Base-by-base conservation (phyloP, 2,888 invertebrate genomes). In the Tachystola acroxantha region DNA sequence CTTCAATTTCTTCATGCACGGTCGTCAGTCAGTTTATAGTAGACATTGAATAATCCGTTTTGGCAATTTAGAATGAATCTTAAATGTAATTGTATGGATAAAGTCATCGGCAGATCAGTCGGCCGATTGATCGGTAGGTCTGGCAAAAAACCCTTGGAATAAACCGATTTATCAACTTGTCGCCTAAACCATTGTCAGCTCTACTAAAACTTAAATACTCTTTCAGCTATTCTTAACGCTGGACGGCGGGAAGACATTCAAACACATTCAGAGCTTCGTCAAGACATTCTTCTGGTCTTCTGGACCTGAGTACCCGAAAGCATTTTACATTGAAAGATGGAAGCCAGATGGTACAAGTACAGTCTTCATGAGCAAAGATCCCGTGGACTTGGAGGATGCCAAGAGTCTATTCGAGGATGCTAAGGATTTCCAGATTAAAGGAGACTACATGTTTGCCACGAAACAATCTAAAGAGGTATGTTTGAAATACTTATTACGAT, bases 361-460 rank as follows among this genome's bases (percentile, higher is more conserved):
- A 0, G 93, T 93, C 53, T 90, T 91, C 48, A 94, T 94, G 90
- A 88, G 88, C 1, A 77, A 73, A 32, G 87, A 77, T 14, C 86
- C 89, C 0, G 66, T 67, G 1, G 87, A 88, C 37, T 67, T 89
- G 46, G 70, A 37, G 64, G 93, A 61, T 65, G 87, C 85, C 5
- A 68, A 76, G 32, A 74, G 88, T 1, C 68, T 94, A 16, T 89
- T 93, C 31, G 88, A 88, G 10, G 89, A 92, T 48, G 93, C 95
- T 1, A 91, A 93, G 57, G 95, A 96, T 64, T 95, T 96, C 71
- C 93, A 93, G 63, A 89, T 95, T 20, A 92, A 92, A 61, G 94
- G 92, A 10, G 94, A 95, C 55, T 96, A 93, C 69, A 91, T 96
- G 90, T 96, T 97, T 75, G 95, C 93, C 0, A 93, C 94, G 0